phyloP scores from a whole-genome alignment of 2,113 vertebrate genomes.

The Sterna hirundo region DNA sequence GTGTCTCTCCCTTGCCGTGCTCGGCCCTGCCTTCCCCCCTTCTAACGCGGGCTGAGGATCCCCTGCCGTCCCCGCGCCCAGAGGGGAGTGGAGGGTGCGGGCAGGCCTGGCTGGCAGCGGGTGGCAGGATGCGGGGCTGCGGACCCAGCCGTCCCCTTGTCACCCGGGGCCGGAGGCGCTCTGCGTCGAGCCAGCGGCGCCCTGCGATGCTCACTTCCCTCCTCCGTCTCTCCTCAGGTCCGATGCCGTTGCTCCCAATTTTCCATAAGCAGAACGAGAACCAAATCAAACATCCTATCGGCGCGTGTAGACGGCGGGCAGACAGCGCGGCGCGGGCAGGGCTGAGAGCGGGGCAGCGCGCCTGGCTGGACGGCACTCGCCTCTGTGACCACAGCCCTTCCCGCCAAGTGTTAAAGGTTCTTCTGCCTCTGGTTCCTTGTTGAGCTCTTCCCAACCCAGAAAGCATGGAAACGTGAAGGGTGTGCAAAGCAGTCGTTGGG shows the following conservation, averaged over 20 bases:
- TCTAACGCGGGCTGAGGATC: background rate
- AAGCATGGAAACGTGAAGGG: conserved; percentile 69
- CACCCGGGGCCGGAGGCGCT: background rate
- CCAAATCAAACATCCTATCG: conserved; percentile 64
- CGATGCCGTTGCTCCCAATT: conserved; percentile 76
- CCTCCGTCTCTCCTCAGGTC: conserved; percentile 72
- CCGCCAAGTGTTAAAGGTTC: conserved; percentile 67
- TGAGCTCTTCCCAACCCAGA: conserved; percentile 74
- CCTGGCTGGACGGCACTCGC: conserved; percentile 40
- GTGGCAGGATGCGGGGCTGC: accelerated
- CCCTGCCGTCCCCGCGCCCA: background rate
- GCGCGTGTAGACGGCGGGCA: conserved; percentile 45
- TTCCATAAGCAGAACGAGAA: conserved; percentile 81
- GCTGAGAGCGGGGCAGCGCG: conserved; percentile 39
- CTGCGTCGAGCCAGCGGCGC: background rate
- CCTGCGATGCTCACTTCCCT: conserved; percentile 39
- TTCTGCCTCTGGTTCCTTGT: conserved; percentile 74
- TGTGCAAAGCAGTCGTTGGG: conserved; percentile 62
- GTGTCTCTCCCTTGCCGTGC: background rate
- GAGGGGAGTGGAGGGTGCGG: accelerated
- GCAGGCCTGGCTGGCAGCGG: background rate
- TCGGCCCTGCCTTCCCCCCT: background rate
- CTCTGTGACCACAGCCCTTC: conserved; percentile 58
- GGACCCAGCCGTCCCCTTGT: accelerated
- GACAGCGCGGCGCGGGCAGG: conserved; percentile 54